These are phyloP conservation scores for Listronotus oregonensis DNA, from an alignment of 1,140 invertebrate genomes.

Conservation along the genomic window DNA sequence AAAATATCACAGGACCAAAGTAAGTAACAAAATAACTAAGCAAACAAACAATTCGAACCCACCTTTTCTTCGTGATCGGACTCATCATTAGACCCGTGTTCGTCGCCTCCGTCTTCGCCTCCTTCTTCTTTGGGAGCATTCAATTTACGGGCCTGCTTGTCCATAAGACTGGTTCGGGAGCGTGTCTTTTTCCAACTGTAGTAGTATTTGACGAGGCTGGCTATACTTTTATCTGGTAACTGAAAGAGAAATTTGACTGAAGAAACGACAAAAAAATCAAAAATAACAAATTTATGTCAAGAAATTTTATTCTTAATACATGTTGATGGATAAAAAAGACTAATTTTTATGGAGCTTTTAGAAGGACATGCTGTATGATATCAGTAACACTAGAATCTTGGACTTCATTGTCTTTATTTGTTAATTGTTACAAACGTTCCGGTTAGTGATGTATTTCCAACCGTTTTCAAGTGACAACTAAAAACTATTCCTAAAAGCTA, in stretches of 20 bases:
- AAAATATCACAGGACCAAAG: not conserved
- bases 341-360: too few relatives aligned
- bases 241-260: conserved; percentile 54
- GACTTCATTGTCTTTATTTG: too few relatives aligned
- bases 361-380: too few relatives aligned
- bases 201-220: conserved; percentile 95
- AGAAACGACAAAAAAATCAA: not conserved
- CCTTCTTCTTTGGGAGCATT: conserved; percentile 62
- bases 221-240: conserved; percentile 96
- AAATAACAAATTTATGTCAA: too few relatives aligned
- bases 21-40: conserved; percentile 10
- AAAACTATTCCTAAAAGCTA: too few relatives aligned
- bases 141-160: conserved; percentile 79
- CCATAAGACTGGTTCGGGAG: conserved; percentile 90
- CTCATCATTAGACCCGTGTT: conserved; percentile 83
- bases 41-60: conserved; percentile 54
- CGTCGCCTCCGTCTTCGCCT: conserved; percentile 70
- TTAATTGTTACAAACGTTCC: too few relatives aligned
- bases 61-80: conserved; percentile 90
- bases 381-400: too few relatives aligned
- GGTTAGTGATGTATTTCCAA: too few relatives aligned
- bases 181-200: conserved; percentile 98
- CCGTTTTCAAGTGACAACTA: too few relatives aligned
- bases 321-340: too few relatives aligned
- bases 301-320: too few relatives aligned